Evolutionary conservation across 2,888 invertebrate species (phyloP), one percentile per base, ranked within the genome.

Genomic region (Mythimna ferrago): DNA sequence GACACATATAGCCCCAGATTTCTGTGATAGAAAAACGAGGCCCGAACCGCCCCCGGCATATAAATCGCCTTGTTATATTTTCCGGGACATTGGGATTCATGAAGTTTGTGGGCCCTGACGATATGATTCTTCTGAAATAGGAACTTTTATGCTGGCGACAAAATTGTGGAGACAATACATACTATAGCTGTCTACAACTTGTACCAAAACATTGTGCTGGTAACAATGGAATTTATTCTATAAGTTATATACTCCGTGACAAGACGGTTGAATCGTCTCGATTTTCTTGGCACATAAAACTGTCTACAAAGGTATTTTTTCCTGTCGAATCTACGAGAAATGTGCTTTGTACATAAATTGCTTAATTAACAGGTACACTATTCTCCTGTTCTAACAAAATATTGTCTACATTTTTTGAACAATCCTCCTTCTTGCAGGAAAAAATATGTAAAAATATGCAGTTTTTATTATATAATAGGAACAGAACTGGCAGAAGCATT

Each of bases 61-160:
- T 95, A 96, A 96, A 96, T 96, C 93, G 93, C 91, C 95, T 96
- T 93, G 93, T 96, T 96, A 96, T 94, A 95, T 96, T 96, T 96
- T 95, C 95, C 94, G 94, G 93, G 86, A 94, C 95, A 96, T 96
- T 96, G 94, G 92, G 92, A 96, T 96, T 96, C 96, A 96, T 96
- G 94, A 89, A 95, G 94, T 94, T 93, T 93, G 93, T 92, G 93
- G 89, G 89, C 90, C 94, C 89, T 93, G 93, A 92, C 94, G 93
- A 91, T 89, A 91, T 90, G 91, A 88, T 89, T 91, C 88, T 89
- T 88, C 90, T 86, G 87, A 89, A 89, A 90, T 87, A 88, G 81
- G 86, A 87, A 81, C 78, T 80, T 85, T 83, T 85, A 86, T 84
- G 77, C 82, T 79, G 62, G 77, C 48, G 79, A 82, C 63, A 76